Conservation (phyloP, 2,888 invertebrate genomes). For the Nudaria mundana region DNA sequence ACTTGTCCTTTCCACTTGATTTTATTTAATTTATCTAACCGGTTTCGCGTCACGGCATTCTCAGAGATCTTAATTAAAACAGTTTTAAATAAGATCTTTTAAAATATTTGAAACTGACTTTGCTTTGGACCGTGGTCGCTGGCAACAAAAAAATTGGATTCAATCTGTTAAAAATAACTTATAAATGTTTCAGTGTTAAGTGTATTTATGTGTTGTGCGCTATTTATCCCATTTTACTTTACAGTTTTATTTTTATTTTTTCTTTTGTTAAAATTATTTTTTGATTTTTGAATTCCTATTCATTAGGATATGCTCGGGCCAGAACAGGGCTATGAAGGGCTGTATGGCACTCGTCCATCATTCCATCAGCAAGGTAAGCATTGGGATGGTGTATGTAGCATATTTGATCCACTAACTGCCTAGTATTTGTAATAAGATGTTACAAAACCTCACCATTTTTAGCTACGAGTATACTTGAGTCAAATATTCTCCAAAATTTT, state of each 20-base stretch:
- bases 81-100: too few species aligned
- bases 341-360: constrained; percentile 95
- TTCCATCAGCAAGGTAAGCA: constrained; percentile 93
- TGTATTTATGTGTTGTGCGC: constrained; percentile 21
- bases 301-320: constrained; percentile 94
- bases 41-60: too few species aligned
- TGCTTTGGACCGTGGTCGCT: too few species aligned
- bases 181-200: background rate
- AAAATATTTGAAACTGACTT: too few species aligned
- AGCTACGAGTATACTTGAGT: constrained; percentile 2
- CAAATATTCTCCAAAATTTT: background rate
- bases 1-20: too few species aligned
- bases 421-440: constrained; percentile 27
- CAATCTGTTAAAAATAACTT: too few species aligned
- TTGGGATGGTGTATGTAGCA: constrained; percentile 26
- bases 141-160: too few species aligned
- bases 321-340: constrained; percentile 95
- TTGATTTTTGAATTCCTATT: constrained; percentile 51
- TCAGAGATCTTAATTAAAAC: too few species aligned
- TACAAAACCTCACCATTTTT: constrained; percentile 26
- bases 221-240: constrained; percentile 32
- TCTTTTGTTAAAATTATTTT: constrained; percentile 41
- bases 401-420: constrained; percentile 52
- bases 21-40: too few species aligned
- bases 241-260: constrained; percentile 41